Evolutionary conservation across 2,113 vertebrate genomes (phyloP).

Genomic region (Willisornis vidua): DNA sequence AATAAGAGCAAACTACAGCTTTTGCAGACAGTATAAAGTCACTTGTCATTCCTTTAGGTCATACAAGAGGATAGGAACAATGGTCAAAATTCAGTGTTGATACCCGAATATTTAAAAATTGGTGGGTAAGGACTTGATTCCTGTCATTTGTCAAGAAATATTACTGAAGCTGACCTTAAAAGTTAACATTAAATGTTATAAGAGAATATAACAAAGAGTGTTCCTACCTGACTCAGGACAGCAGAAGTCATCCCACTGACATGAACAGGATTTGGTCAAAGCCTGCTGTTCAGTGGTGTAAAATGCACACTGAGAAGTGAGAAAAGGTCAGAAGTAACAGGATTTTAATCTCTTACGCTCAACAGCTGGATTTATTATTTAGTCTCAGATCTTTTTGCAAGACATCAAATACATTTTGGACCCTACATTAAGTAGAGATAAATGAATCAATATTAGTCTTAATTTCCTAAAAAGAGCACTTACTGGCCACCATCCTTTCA

Average conservation of each 20-base stretch:
- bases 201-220: not conserved
- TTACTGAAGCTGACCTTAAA: not conserved
- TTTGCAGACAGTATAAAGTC: not conserved
- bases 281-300: not conserved
- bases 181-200: not conserved
- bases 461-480: not conserved
- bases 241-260: not conserved
- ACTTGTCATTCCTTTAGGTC: not conserved
- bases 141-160: not conserved
- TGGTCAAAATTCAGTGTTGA: not conserved
- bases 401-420: not conserved
- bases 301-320: not conserved
- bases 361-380: not conserved
- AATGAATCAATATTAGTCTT: not conserved
- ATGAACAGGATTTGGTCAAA: not conserved
- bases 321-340: not conserved
- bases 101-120: not conserved
- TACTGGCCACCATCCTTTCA: not conserved
- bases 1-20: not conserved
- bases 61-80: not conserved
- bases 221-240: not conserved
- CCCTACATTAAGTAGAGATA: not conserved
- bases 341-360: not conserved
- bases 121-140: not conserved
- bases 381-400: not conserved